Base-by-base conservation (phyloP, 37 sponge, comb jelly and placozoan species). In the Eunapius fragilis region DNA sequence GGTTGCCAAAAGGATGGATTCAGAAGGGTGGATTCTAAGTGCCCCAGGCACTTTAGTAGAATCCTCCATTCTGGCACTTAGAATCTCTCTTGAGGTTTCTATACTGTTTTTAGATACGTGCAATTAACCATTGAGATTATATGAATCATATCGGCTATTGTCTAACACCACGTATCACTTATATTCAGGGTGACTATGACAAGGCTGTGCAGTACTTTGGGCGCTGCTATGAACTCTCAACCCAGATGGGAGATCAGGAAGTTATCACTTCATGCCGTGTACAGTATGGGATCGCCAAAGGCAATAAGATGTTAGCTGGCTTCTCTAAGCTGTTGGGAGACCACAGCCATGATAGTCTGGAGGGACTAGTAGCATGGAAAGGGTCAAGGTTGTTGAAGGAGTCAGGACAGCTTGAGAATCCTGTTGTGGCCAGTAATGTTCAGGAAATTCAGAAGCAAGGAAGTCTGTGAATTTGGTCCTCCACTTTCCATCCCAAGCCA, bases 241-340 rank as follows among this genome's bases (percentile, higher is more conserved):
- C 32, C 19, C 30, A 86, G 47, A 85, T 93, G 72, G 76, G 49
- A 35, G 80, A 91, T 33, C 28, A 31, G 0, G 88, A 67, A 10
- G 89, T 85, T 17, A 79, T 93, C 19, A 47, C 80, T 27, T 31
- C 72, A 17, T 81, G 89, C 2, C 78, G 89, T 27, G 96, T 89
- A 0, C 96, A 93, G 33, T 96, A 88, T 76, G 96, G 96, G n/a
- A 86, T 93, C 25, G 94, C 92, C 26, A 76, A 78, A 76, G 87
- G 92, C 2, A 92, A 96, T 58, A 68, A 86, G 23, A 30, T 85
- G n/a, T 72, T 90, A 78, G 82, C 74, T 12, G 23, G 70, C 74
- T 95, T 87, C 78, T 71, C 81, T 0, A 36, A 28, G 25, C 69
- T 0, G 24, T 19, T 92, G 4, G 22, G 22, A 2, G 37, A 76